phyloP scores from a whole-genome alignment of 2,113 vertebrate species.

The Esox niger region DNA sequence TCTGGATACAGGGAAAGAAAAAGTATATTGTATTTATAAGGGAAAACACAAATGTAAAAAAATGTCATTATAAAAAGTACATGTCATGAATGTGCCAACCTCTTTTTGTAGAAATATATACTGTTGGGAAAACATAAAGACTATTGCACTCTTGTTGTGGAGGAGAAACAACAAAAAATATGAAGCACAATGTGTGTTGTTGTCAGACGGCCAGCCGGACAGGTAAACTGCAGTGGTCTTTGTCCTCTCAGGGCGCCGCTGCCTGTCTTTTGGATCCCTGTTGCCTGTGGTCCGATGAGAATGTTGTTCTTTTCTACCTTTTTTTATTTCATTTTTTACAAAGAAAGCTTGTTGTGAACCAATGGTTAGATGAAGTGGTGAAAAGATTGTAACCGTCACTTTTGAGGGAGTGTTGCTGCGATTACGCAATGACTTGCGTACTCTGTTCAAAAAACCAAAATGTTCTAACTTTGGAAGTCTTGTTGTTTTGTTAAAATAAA shows the following conservation, averaged over 20 bases:
- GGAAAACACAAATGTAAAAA: constrained; percentile 45
- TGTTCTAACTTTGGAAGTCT: constrained; percentile 76
- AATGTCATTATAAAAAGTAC: constrained; percentile 64
- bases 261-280: constrained; percentile 41
- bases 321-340: constrained; percentile 42
- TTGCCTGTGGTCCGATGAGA: constrained; percentile 53
- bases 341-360: constrained; percentile 32
- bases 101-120: constrained; percentile 71
- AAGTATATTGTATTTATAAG: constrained; percentile 82
- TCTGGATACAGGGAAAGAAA: constrained; percentile 70
- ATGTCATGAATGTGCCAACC: constrained; percentile 82
- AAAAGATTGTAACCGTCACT: constrained; percentile 62
- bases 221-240: constrained; percentile 49
- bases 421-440: constrained; percentile 57
- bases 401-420: constrained; percentile 60
- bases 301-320: constrained; percentile 54
- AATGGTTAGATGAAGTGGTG: constrained; percentile 47
- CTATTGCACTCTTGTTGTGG: constrained; percentile 77
- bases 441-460: constrained; percentile 58
- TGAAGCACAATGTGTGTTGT: constrained; percentile 76
- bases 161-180: constrained; percentile 68
- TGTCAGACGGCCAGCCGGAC: constrained; percentile 44
- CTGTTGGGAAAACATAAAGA: constrained; percentile 65
- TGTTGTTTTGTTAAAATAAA: constrained; percentile 81
- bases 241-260: constrained; percentile 25